Evolutionary conservation across 2,113 vertebrate species (phyloP).

Genomic region (Catharus minimus): DNA sequence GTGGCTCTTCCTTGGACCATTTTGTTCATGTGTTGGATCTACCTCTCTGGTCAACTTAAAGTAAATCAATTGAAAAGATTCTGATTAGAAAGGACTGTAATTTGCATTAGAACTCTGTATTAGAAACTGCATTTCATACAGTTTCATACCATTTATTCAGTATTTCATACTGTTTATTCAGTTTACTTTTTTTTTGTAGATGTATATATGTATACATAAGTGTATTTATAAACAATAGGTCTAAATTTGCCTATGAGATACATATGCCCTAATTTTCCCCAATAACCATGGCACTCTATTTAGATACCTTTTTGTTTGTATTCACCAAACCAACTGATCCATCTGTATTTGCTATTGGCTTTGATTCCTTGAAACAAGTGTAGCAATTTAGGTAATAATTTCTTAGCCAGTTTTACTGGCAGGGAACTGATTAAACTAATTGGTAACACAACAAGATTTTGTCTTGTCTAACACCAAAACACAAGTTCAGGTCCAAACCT

Average conservation of each 20-base stretch:
- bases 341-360: background rate
- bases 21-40: background rate
- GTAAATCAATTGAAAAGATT: conserved; percentile 2
- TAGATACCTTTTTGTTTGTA: background rate
- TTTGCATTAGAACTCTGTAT: background rate
- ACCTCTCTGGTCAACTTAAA: background rate
- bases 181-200: background rate
- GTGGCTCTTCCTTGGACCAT: background rate
- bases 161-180: background rate
- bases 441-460: background rate
- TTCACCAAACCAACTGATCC: background rate
- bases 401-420: background rate
- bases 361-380: background rate
- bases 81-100: background rate
- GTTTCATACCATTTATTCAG: background rate
- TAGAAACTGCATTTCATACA: background rate
- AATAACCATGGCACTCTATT: background rate
- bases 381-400: background rate
- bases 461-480: background rate
- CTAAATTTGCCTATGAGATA: background rate
- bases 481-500: background rate
- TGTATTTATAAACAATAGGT: background rate
- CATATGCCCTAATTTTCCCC: background rate
- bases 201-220: background rate
- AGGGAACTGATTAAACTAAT: background rate